Base-by-base conservation (phyloP, 2,888 invertebrate species). In the Heliconius cydno region DNA sequence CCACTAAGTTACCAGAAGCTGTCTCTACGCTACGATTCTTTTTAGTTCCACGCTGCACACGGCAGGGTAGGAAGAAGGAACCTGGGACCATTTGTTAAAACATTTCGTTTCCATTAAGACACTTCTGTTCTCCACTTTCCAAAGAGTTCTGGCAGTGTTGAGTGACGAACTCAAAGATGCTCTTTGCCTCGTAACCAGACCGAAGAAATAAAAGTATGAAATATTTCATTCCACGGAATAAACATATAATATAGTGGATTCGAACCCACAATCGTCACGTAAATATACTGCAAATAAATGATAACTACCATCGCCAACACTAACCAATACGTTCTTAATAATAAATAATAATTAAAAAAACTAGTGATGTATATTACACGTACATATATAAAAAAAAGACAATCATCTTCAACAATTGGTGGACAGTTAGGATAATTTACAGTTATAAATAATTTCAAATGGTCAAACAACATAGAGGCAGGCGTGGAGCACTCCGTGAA, bases 401-500 rank as follows among this genome's bases (percentile, higher is more conserved):
- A 74, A 34, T 19, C 34, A 38, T 74, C n/a, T n/a, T 52, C 30
- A 28, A 68, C 41, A 46, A 75, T 30, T 63, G 60, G 41, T 60
- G 25, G 70, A 75, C 75, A 34, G 63, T 70, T 57, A 38, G 25
- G 46, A 76, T 75, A 75, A 70, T 65, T 13, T 70, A 79, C 38
- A 70, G 75, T n/a, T 46, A 76, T 79, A 76, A 76, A 75, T 79
- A 75, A 79, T 76, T 79, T 71, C 25, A 79, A 79, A 76, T 79
- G 79, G 75, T 70, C 75, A 65, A 71, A 52, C 60, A 68, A 71
- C 34, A 38, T 41, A 46, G 19, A 65, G 63, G 3, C 22, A 75
- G 38, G 28, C 80, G 85, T 85, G 84, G 86, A 83, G 84, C 79
- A 82, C 81, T 46, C 66, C 6, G 79, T 80, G 88, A 88, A 88